Evolutionary conservation across 2,797 vertebrate genomes (phyloP).

Genomic region (Gymnodraco acuticeps): DNA sequence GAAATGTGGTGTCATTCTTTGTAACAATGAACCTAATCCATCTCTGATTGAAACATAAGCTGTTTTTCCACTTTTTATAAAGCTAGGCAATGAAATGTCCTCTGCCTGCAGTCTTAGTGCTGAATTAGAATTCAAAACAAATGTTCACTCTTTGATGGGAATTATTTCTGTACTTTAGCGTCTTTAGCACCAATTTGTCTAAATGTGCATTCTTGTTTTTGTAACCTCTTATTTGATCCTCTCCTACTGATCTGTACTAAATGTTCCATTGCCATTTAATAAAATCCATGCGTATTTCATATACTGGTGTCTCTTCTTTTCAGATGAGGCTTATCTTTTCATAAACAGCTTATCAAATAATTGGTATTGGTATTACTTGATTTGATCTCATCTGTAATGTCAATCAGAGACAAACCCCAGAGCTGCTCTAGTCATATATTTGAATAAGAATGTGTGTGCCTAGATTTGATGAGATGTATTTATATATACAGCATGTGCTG

Average conservation of each 20-base stretch:
- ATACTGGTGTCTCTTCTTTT: conserved; percentile 1
- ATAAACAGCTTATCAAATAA: neutral
- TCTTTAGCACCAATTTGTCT: neutral
- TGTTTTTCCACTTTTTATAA: neutral
- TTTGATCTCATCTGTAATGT: conserved; percentile 10
- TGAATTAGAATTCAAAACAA: no score
- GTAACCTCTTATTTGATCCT: neutral
- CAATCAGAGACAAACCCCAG: neutral
- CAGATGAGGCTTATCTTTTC: neutral
- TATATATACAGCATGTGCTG: no score
- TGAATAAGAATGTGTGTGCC: neutral
- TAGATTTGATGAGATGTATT: neutral
- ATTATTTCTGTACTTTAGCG: neutral
- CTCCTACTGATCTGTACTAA: neutral
- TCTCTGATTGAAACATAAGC: neutral
- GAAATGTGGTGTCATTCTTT: neutral
- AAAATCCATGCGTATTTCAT: conserved; percentile 38
- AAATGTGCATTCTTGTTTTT: neutral
- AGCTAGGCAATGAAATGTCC: neutral
- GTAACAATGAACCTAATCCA: neutral
- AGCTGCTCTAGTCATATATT: neutral
- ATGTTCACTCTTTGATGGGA: conserved; percentile 9
- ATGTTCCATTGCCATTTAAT: conserved; percentile 36
- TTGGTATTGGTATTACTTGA: neutral
- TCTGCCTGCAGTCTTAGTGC: neutral